These are phyloP conservation scores for Xanthorhoe spadicearia DNA, from an alignment of 2,888 invertebrate genomes.

Conservation along the genomic window DNA sequence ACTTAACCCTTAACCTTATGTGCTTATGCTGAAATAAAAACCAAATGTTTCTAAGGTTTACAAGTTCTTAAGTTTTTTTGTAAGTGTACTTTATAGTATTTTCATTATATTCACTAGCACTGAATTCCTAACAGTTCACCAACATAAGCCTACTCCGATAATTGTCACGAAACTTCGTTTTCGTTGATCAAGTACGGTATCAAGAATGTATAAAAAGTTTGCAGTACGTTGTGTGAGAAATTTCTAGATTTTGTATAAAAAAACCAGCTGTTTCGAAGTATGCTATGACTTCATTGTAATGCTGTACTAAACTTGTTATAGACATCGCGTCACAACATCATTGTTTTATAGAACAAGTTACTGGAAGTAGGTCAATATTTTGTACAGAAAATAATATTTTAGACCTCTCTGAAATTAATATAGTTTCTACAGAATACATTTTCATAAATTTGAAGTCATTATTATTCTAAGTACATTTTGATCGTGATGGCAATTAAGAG, in stretches of 20 bases:
- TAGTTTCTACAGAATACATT: background rate
- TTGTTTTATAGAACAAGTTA: conserved; percentile 12
- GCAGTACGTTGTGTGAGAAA: too few species aligned
- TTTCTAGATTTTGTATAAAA: background rate
- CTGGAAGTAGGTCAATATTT: conserved; percentile 6
- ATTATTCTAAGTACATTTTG: background rate
- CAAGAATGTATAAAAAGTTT: too few species aligned
- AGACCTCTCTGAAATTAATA: background rate
- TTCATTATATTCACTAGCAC: too few species aligned
- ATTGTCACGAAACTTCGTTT: too few species aligned
- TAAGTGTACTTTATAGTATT: too few species aligned
- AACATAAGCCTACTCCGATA: too few species aligned
- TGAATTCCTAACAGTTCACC: too few species aligned
- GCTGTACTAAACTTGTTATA: conserved; percentile 16
- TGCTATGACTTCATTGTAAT: conserved; percentile 17
- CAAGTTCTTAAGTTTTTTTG: too few species aligned
- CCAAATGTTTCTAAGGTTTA: too few species aligned
- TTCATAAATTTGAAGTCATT: background rate
- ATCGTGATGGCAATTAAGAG: background rate
- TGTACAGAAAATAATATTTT: background rate
- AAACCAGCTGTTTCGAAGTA: conserved; percentile 7
- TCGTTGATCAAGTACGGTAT: too few species aligned
- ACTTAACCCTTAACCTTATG: too few species aligned
- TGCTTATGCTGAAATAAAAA: too few species aligned
- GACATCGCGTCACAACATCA: conserved; percentile 12